Evolutionary conservation across 2,113 vertebrate species (phyloP).

Genomic region (Morone chrysops): DNA sequence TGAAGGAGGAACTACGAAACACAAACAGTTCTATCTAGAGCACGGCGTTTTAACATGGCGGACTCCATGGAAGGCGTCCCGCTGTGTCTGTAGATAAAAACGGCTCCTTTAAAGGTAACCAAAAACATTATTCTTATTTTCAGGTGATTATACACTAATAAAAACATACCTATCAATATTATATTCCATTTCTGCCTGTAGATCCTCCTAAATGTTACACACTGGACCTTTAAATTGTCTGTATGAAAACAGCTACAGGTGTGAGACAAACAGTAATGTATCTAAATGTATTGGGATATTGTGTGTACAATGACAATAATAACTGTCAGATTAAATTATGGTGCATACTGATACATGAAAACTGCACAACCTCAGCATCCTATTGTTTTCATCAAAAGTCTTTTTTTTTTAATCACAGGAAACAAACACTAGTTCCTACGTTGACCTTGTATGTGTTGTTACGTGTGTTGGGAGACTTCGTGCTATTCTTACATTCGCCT

Average conservation of each 20-base stretch:
- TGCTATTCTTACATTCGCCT: neutral
- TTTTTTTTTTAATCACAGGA: neutral
- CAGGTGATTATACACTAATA: too few species aligned
- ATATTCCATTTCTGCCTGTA: too few species aligned
- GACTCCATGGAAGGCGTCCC: too few species aligned
- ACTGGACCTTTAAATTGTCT: neutral
- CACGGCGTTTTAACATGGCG: too few species aligned
- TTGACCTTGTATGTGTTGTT: slow-evolving; percentile 13
- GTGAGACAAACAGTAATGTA: neutral
- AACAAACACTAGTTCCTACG: neutral
- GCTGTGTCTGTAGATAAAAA: too few species aligned
- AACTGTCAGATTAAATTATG: neutral
- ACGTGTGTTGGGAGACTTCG: neutral
- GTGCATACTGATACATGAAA: neutral
- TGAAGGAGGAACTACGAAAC: too few species aligned
- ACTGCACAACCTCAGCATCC: slow-evolving; percentile 20
- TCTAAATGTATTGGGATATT: neutral
- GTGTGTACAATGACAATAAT: neutral
- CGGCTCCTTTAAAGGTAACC: too few species aligned
- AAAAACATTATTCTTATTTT: too few species aligned
- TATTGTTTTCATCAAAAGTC: neutral
- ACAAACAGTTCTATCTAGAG: too few species aligned
- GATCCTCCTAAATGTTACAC: too few species aligned
- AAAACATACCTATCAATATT: too few species aligned
- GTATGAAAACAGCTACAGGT: neutral